Conservation (phyloP, 37 sponge, comb jelly and placozoan genomes). For the Cladorhizidae sp. region DNA sequence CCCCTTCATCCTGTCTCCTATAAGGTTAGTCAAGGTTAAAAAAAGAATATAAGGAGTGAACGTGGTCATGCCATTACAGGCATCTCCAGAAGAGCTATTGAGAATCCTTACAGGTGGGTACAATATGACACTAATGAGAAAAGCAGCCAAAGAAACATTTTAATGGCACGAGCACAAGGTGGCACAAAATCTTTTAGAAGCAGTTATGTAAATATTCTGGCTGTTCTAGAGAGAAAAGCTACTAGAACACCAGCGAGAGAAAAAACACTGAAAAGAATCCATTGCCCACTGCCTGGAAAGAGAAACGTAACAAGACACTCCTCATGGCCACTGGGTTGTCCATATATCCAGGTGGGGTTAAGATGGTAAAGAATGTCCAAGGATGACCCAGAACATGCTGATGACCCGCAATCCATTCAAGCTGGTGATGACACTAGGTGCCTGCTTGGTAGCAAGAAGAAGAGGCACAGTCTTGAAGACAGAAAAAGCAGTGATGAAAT, state of each 20-base stretch:
- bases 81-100: too few relatives aligned
- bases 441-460: conserved; percentile 58
- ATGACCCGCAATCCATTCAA: conserved; percentile 83
- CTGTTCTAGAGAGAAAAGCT: conserved; percentile 69
- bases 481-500: conserved; percentile 58
- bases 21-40: too few relatives aligned
- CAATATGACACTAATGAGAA: too few relatives aligned
- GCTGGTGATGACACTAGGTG: conserved; percentile 69
- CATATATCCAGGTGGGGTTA: not conserved
- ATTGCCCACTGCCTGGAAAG: conserved; percentile 57
- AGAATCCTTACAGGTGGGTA: too few relatives aligned
- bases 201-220: too few relatives aligned
- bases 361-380: conserved; percentile 49
- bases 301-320: conserved; percentile 11
- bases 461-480: conserved; percentile 58
- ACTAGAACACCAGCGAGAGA: conserved; percentile 78
- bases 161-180: too few relatives aligned
- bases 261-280: conserved; percentile 67
- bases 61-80: too few relatives aligned
- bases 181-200: too few relatives aligned
- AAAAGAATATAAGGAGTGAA: too few relatives aligned
- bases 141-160: too few relatives aligned
- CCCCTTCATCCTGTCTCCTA: too few relatives aligned
- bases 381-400: conserved; percentile 89
- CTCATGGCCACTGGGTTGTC: conserved; percentile 14